phyloP scores from a whole-genome alignment of 2,888 invertebrate genomes.

The Pardosa pseudoannulata region DNA sequence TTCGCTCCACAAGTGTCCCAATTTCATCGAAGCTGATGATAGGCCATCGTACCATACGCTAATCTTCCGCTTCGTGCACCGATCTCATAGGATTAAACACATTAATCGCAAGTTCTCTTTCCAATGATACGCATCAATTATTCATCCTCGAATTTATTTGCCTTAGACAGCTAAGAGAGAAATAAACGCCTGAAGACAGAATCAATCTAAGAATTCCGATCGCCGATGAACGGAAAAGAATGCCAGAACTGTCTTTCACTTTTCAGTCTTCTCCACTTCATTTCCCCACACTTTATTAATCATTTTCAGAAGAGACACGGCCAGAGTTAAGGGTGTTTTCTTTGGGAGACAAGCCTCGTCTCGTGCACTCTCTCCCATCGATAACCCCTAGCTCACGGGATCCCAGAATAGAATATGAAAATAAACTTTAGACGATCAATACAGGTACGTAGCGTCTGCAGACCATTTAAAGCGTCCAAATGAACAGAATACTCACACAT shows the following conservation, averaged over 20 bases:
- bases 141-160: slow-evolving; percentile 40
- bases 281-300: neutral
- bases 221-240: neutral
- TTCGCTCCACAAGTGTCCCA: slow-evolving; percentile 55
- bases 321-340: neutral
- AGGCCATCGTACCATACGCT: slow-evolving; percentile 16
- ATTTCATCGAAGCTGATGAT: slow-evolving; percentile 55
- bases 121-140: slow-evolving; percentile 38
- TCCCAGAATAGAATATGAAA: neutral
- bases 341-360: neutral
- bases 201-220: slow-evolving; percentile 6
- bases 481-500: too few relatives aligned
- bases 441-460: neutral
- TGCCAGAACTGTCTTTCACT: neutral
- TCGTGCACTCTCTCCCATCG: neutral
- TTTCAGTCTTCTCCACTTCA: neutral
- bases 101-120: slow-evolving; percentile 56
- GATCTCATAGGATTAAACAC: slow-evolving; percentile 53
- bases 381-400: neutral
- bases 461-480: too few relatives aligned
- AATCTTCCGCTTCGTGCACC: slow-evolving; percentile 37
- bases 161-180: slow-evolving; percentile 20
- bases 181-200: slow-evolving; percentile 6
- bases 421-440: neutral
- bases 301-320: neutral